Base-by-base conservation (phyloP, 2,797 vertebrate genomes). In the Acipenser ruthenus region DNA sequence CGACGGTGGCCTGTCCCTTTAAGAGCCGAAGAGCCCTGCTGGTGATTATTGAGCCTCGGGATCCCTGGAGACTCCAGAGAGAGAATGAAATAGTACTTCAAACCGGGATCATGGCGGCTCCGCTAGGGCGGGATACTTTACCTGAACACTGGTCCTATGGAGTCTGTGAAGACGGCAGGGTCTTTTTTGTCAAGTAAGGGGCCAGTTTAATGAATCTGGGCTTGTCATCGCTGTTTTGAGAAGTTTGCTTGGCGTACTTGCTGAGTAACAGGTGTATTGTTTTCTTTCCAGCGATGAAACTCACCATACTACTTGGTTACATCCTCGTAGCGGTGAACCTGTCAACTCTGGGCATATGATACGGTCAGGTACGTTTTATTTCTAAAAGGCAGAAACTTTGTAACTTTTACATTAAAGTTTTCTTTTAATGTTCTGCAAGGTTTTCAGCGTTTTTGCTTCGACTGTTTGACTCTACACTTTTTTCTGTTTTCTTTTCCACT, bases 301-400 rank as follows among this genome's bases (percentile, higher is more conserved):
- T 87, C 88, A 80, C 68, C 76, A 71, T 80, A 99, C 95, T 58
- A 91, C 92, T 87, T 98, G 96, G 95, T 90, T 98, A 66, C 96
- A 98, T 82, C 96, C 96, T 13, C 94, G 94, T 79, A 93, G 94
- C 6, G 89, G 92, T 6, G 94, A 97, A 77, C 95, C 95, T 72
- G 95, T 99, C 85, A 98, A 98, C 91, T 97, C 96, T 0, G 95
- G 95, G 73, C 95, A 97, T 85, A 98, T 97, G 95, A 95, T 96
- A 76, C 93, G 95, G 64, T 97, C 95, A 94, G 96, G 96, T 97
- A 90, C 75, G 88, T 75, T 48, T 5, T 12, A 56, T 15, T 60
- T 37, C 37, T 60, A 5, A 65, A 58, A 58, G 55, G 10, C 10
- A 3, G n/a, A 58, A 58, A 58, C 10, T n/a, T 58, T 10, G 55